phyloP scores from a whole-genome alignment of 2,888 invertebrate genomes.

The Euzophera pinguis region DNA sequence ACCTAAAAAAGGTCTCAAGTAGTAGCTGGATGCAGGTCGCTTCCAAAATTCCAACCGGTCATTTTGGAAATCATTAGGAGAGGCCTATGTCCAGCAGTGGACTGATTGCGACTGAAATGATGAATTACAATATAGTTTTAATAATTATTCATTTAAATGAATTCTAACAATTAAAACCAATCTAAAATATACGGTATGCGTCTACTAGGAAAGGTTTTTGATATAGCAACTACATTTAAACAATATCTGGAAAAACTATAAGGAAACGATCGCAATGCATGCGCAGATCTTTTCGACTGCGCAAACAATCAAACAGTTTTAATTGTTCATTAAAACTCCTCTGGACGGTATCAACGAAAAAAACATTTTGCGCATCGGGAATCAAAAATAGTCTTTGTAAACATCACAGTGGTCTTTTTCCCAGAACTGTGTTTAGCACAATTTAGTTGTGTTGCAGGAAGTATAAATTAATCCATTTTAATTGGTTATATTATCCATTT shows the following conservation, averaged over 20 bases:
- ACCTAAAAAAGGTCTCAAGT: too few species aligned
- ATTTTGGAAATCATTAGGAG: too few species aligned
- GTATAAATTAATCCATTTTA: conserved; percentile 9
- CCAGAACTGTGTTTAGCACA: conserved; percentile 12
- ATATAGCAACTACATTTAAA: too few species aligned
- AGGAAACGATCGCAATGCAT: not conserved
- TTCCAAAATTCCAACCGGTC: too few species aligned
- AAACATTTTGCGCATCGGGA: conserved; percentile 36
- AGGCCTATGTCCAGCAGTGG: too few species aligned
- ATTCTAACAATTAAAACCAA: too few species aligned
- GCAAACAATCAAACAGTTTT: conserved; percentile 56
- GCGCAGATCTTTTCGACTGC: conserved; percentile 39
- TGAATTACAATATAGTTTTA: too few species aligned
- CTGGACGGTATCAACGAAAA: conserved; percentile 48
- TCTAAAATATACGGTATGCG: too few species aligned
- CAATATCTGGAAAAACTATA: not conserved
- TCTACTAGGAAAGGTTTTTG: too few species aligned
- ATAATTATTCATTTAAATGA: too few species aligned
- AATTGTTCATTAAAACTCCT: conserved; percentile 55
- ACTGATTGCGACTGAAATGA: too few species aligned
- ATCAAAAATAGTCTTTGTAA: conserved; percentile 52
- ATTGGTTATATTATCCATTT: conserved; percentile 14
- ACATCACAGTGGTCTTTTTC: conserved; percentile 27
- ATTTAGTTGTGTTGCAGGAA: conserved; percentile 18
- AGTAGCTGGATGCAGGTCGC: too few species aligned